Conservation (phyloP, 2,113 vertebrate genomes). For the Pitta sordida region DNA sequence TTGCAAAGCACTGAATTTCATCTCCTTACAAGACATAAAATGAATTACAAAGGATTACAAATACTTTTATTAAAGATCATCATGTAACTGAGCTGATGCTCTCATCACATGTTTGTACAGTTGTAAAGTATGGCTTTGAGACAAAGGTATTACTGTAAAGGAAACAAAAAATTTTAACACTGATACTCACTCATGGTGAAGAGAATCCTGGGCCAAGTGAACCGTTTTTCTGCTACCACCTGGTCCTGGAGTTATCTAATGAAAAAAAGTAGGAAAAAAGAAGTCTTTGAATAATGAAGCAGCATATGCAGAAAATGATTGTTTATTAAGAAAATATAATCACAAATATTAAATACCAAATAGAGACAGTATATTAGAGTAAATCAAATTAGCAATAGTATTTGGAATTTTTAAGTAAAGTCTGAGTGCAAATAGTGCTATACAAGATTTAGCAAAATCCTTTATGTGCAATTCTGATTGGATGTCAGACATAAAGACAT, state of each 20-base stretch:
- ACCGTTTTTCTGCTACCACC: conserved; percentile 79
- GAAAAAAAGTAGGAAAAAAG: conserved; percentile 45
- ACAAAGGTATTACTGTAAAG: neutral
- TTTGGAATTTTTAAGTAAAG: neutral
- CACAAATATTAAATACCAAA: neutral
- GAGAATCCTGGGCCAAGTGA: conserved; percentile 84
- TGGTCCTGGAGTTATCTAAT: conserved; percentile 75
- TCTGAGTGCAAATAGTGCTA: neutral
- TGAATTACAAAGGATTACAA: neutral
- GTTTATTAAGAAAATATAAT: neutral
- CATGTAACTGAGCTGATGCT: neutral
- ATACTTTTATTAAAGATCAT: neutral
- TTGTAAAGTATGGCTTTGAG: neutral
- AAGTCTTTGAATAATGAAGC: neutral
- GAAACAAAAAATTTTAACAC: neutral
- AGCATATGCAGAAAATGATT: neutral
- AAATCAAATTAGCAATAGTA: neutral
- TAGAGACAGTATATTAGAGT: neutral
- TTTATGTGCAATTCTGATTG: neutral
- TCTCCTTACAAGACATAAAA: neutral
- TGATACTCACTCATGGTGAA: conserved; percentile 87
- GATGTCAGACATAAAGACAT: neutral
- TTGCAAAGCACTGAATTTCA: neutral
- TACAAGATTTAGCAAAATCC: neutral
- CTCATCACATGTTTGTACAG: neutral